phyloP scores from a whole-genome alignment of 2,113 vertebrate species.

The Oceanites oceanicus region DNA sequence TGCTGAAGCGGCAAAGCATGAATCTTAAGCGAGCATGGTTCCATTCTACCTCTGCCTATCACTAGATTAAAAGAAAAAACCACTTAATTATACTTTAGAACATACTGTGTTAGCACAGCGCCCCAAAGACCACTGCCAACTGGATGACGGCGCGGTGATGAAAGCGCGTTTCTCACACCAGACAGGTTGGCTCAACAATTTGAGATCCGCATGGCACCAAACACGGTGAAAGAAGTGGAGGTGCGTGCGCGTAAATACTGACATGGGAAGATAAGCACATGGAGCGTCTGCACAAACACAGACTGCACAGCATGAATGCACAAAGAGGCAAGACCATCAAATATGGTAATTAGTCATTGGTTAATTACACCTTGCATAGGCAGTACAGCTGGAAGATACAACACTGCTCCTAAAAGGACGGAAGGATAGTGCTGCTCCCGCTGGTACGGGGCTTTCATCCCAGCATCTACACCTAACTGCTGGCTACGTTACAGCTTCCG shows the following conservation, averaged over 20 bases:
- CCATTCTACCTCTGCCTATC: background rate
- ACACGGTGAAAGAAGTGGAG: rapidly evolving
- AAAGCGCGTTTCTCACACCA: background rate
- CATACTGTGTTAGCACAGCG: background rate
- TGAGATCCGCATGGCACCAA: background rate
- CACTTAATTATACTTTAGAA: background rate
- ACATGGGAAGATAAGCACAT: background rate
- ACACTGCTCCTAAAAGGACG: rapidly evolving
- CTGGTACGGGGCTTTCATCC: background rate
- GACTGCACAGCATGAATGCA: background rate
- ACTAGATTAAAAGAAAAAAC: background rate
- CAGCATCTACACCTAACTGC: background rate
- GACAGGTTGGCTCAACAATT: rapidly evolving
- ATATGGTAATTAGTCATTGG: rapidly evolving
- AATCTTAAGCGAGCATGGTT: rapidly evolving
- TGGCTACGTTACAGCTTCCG: too few relatives aligned
- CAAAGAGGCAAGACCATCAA: background rate
- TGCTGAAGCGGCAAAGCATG: background rate
- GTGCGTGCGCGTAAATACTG: rapidly evolving
- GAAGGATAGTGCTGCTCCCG: background rate
- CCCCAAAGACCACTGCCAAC: background rate
- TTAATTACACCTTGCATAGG: background rate
- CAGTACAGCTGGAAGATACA: background rate
- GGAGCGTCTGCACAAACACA: background rate
- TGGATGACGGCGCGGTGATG: background rate